Base-by-base conservation (phyloP, 2,113 vertebrate species). In the Craseonycteris thonglongyai region DNA sequence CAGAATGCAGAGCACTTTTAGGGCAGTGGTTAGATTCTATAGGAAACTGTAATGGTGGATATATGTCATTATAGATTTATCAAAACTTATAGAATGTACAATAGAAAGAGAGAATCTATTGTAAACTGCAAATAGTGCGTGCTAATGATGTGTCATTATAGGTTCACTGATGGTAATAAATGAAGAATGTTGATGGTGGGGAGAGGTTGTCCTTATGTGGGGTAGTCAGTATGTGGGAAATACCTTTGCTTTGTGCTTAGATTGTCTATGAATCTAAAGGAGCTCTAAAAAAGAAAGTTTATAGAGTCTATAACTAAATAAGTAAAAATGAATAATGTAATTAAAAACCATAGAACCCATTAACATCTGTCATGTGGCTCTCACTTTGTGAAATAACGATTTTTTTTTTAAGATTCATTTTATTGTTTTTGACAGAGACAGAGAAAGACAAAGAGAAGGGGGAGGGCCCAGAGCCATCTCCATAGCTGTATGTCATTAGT, bases 191-290 rank as follows among this genome's bases (percentile, higher is more conserved):
- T 45, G 61, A 45, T 1, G 56, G 5, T 4, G 5, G 59, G 26
- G 16, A 3, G 10, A n/a, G 19, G 18, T 38, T 65, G 26, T 33
- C 4, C 8, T 0, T 40, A 38, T 24, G 4, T 45, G 1, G 35
- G 35, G 9, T 22, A 72, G 14, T 9, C 5, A 56, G 6, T 68
- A 45, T 7, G 35, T 58, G 80, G 18, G 4, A 42, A 40, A 76
- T 40, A 12, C 40, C 47, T 65, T 14, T 66, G 40, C 6, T 84
- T 84, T 38, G 6, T 51, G n/a, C 47, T 58, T 13, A n/a, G 7
- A 24, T 58, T 72, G 71, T 40, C 30, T 26, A 15, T 54, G 15
- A 24, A 38, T 24, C 15, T 42, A 18, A 90, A 68, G 35, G 15
- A 68, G 22, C 9, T 68, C 1, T 79, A n/a, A 68, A 68, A 30